phyloP scores from a whole-genome alignment of 2,113 vertebrate species.

The Podilymbus podiceps region DNA sequence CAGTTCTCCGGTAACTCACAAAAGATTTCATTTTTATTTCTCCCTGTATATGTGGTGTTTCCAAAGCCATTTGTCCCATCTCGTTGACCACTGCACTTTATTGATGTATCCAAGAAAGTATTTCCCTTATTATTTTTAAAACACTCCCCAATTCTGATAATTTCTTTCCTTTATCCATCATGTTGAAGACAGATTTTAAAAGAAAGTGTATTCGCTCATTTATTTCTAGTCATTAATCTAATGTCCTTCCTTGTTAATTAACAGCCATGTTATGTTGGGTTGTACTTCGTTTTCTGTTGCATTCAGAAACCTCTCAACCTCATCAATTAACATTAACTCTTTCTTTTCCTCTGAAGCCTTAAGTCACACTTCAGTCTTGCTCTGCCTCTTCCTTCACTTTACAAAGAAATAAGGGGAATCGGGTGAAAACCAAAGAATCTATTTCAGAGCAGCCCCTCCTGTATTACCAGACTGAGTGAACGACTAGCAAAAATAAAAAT shows the following conservation, averaged over 20 bases:
- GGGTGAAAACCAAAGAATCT: neutral
- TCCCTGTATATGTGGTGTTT: neutral
- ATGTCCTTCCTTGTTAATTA: neutral
- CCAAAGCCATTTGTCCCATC: neutral
- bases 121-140: neutral
- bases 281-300: neutral
- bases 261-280: neutral
- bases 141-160: accelerated
- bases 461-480: neutral
- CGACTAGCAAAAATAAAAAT: neutral
- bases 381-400: neutral
- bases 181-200: neutral
- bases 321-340: neutral
- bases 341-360: neutral
- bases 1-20: neutral
- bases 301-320: neutral
- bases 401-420: neutral
- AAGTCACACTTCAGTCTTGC: neutral
- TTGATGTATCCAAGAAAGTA: neutral
- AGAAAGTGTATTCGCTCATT: neutral
- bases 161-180: neutral
- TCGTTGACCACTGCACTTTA: neutral
- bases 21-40: accelerated
- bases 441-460: neutral
- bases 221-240: neutral